phyloP scores from a whole-genome alignment of 2,797 vertebrate species.

The Phrynocephalus vlangalii region DNA sequence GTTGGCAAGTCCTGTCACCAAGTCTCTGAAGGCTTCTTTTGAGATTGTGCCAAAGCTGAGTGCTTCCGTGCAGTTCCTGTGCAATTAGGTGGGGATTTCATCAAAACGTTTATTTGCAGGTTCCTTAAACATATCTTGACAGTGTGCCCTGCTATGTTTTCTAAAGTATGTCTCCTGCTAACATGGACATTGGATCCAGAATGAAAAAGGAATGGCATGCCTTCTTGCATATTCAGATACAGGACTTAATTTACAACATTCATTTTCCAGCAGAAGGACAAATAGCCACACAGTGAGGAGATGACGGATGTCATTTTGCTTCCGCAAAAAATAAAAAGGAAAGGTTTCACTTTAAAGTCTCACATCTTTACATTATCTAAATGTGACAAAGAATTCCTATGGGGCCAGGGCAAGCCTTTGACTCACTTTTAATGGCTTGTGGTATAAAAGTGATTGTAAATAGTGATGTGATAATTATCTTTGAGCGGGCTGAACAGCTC shows the following conservation, averaged over 20 bases:
- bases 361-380: not conserved
- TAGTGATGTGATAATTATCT: not conserved
- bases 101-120: not conserved
- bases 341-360: not conserved
- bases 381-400: not conserved
- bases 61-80: not conserved
- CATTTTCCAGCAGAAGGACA: not conserved
- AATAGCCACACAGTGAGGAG: not conserved
- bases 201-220: not conserved
- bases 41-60: not conserved
- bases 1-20: not conserved
- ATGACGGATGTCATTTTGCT: not conserved
- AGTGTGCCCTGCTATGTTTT: not conserved
- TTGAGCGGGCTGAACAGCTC: too few species aligned
- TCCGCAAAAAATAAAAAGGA: not conserved
- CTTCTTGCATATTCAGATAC: not conserved
- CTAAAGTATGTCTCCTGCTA: not conserved
- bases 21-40: not conserved
- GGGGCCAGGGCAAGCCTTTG: not conserved
- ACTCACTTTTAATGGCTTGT: not conserved
- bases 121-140: not conserved
- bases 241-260: not conserved
- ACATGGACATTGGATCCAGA: not conserved
- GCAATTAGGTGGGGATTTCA: not conserved
- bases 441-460: not conserved